Evolutionary conservation across 1,140 invertebrate genomes (phyloP), one percentile per base, ranked within the genome.

Genomic region (Heliconius nattereri): DNA sequence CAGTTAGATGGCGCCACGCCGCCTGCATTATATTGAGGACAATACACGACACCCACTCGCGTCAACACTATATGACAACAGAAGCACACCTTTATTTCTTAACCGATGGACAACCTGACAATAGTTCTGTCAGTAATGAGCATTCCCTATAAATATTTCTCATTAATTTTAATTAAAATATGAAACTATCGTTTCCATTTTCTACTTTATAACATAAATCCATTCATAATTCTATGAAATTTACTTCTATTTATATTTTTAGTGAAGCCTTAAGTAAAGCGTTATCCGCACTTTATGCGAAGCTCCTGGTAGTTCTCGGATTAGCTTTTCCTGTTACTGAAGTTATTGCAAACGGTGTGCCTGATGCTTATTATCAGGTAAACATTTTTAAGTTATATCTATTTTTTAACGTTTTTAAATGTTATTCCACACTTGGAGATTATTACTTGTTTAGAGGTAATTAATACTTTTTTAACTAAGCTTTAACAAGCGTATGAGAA

Each of bases 231-330:
- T 66, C 60, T 26, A 26, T 7, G 26, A 66, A 29, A 66, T 66
- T 6, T 60, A 60, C 3, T 60, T 60, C 40, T 23, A 9, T 60
- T n/a, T 26, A 19, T 66, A 29, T 29, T 16, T 84, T 93, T 91
- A 95, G 95, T 80, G 95, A 95, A 85, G 94, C 95, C 20, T 82
- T 95, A 23, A 95, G 94, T 70, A 95, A 94, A 80, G 94, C 95
- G 54, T 89, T 98, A 75, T 97, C 97, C 84, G 97, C 97, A 2
- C 92, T 98, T 3, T 98, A 98, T 92, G 97, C 96, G 7, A 97
- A 98, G 88, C 92, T 98, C 7, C 87, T 98, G 70, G 96, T 98
- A 35, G 97, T 98, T 11, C 95, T 98, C 83, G 97, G 97, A 1
- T 95, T 97, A 74, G 96, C 96, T 23, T 96, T 97, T 84, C 96